These are phyloP conservation scores for Syrmaticus mikado DNA, from an alignment of 2,113 vertebrate genomes.

Conservation along the genomic window DNA sequence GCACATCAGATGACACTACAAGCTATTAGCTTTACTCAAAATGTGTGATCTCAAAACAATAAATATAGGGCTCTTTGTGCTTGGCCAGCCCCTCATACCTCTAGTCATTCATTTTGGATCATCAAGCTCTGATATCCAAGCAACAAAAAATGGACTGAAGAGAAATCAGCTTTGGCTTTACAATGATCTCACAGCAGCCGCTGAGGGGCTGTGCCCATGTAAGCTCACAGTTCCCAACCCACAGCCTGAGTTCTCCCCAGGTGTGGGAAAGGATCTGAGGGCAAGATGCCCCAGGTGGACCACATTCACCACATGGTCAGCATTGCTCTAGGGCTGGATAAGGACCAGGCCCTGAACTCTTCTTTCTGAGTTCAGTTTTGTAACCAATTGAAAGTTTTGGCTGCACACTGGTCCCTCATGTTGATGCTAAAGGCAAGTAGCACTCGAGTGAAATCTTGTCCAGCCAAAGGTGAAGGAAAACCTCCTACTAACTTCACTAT, in stretches of 20 bases:
- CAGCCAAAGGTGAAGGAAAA: background rate
- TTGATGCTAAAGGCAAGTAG: background rate
- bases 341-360: background rate
- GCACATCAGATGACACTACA: background rate
- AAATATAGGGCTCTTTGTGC: background rate
- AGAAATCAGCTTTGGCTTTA: background rate
- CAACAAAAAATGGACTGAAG: background rate
- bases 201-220: background rate
- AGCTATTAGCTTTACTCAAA: background rate
- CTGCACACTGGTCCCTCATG: background rate
- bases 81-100: background rate
- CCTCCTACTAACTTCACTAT: background rate
- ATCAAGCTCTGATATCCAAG: background rate
- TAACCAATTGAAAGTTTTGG: background rate
- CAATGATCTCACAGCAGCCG: background rate
- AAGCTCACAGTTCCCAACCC: background rate
- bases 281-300: background rate
- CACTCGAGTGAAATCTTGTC: background rate
- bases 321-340: background rate
- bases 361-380: background rate
- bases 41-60: background rate
- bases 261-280: background rate
- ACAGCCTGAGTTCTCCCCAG: background rate
- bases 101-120: background rate
- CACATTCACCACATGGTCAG: background rate